Percentiles rank a stretch among this genome's conserved stretches.
Evolutionary conservation across 2,888 invertebrate species (phyloP).

Genomic region (Muschampia plurimacula): DNA sequence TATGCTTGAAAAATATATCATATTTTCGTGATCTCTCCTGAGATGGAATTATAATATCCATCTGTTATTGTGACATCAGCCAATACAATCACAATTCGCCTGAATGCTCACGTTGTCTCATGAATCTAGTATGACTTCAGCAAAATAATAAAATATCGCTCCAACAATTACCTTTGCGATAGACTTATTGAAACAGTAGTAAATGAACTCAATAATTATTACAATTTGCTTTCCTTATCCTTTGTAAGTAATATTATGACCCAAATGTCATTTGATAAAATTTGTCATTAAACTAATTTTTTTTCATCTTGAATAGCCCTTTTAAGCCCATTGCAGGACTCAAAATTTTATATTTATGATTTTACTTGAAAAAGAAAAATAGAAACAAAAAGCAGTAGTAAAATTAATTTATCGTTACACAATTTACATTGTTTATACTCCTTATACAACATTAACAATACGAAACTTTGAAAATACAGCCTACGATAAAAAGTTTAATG

Average conservation of each 20-base stretch:
- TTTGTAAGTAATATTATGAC: no score
- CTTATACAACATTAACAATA: slow-evolving; percentile 1
- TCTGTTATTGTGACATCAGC: slow-evolving; percentile 18
- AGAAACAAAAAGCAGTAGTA: neutral
- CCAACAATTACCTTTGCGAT: neutral
- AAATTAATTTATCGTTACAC: neutral
- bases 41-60: slow-evolving; percentile 2
- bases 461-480: slow-evolving; percentile 30
- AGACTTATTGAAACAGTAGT: neutral
- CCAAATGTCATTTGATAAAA: neutral
- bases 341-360: no score
- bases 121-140: neutral
- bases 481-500: slow-evolving; percentile 11
- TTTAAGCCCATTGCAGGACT: no score
- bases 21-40: slow-evolving; percentile 40
- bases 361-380: neutral
- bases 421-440: neutral
- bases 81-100: slow-evolving; percentile 13
- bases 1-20: neutral
- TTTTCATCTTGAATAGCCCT: no score
- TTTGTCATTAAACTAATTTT: neutral
- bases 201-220: neutral
- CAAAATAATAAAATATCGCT: slow-evolving; percentile 1
- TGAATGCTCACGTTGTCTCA: slow-evolving; percentile 4
- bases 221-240: no score